Conservation (phyloP, 1,140 invertebrate species). For the Drosophila malerkotliana region DNA sequence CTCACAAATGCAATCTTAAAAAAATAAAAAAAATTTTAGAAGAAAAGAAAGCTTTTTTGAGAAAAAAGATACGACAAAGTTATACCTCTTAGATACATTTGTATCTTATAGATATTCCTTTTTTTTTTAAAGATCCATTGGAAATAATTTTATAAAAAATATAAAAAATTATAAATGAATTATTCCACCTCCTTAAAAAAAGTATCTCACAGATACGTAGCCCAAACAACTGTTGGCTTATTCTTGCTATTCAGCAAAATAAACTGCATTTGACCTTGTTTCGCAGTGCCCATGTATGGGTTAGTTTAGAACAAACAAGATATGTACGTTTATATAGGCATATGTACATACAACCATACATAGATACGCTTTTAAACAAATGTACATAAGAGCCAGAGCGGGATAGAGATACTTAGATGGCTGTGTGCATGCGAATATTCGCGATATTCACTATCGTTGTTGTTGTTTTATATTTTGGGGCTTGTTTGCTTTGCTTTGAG, state of each 20-base stretch:
- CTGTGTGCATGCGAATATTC: constrained; percentile 49
- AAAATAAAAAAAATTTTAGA: constrained; percentile 7
- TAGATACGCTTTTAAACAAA: constrained; percentile 3
- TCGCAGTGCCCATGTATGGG: constrained; percentile 58
- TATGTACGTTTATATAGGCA: constrained; percentile 25
- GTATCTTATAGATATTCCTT: background rate
- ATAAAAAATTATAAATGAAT: background rate
- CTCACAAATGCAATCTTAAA: constrained; percentile 37
- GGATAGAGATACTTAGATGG: constrained; percentile 6
- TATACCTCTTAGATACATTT: background rate
- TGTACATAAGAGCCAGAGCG: constrained; percentile 6
- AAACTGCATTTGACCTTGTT: constrained; percentile 83
- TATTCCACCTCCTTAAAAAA: background rate
- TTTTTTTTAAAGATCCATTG: too few relatives aligned
- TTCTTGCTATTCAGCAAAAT: constrained; percentile 63
- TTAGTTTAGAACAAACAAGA: constrained; percentile 77
- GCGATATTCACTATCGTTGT: constrained; percentile 34
- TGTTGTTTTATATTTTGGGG: constrained; percentile 41
- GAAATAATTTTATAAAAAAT: background rate
- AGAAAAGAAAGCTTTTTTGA: background rate
- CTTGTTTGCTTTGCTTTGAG: constrained; percentile 76
- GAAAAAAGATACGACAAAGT: background rate
- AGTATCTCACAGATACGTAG: constrained; percentile 14
- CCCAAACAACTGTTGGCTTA: constrained; percentile 58
- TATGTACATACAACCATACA: constrained; percentile 1